These are phyloP conservation scores for Tonatia bakeri DNA, from an alignment of 2,113 vertebrate species.

Conservation along the genomic window DNA sequence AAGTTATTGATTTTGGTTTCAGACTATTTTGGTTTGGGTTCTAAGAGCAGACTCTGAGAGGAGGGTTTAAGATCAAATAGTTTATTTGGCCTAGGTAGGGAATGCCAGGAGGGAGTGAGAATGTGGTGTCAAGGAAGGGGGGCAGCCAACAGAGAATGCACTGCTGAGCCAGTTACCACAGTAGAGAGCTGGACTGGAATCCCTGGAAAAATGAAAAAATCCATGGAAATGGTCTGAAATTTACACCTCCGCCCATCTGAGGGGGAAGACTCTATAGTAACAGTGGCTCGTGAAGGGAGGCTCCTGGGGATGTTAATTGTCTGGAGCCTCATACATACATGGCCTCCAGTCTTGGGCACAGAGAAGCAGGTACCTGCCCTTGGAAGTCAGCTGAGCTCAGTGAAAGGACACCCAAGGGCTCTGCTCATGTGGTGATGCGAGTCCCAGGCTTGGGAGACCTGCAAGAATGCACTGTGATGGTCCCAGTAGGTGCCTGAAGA, in stretches of 20 bases:
- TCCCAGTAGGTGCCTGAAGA: rapidly evolving
- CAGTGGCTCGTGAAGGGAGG: background rate
- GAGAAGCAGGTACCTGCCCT: background rate
- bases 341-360: too few relatives aligned
- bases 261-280: background rate
- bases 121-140: background rate
- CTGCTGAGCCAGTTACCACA: background rate
- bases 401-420: rapidly evolving
- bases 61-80: background rate
- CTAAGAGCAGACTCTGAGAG: background rate
- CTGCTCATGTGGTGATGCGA: rapidly evolving
- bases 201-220: background rate
- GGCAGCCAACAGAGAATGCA: background rate
- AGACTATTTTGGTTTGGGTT: background rate
- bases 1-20: background rate
- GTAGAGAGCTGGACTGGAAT: background rate
- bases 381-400: background rate
- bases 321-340: background rate
- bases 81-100: background rate
- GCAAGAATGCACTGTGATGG: rapidly evolving
- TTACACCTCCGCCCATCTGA: background rate
- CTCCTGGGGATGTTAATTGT: background rate
- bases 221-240: background rate
- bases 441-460: background rate
- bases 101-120: background rate